Percentiles rank a stretch among this genome's conserved stretches.
These are phyloP conservation scores for Anagyrus pseudococci DNA, from an alignment of 2,888 invertebrate genomes.

Conservation along the genomic window DNA sequence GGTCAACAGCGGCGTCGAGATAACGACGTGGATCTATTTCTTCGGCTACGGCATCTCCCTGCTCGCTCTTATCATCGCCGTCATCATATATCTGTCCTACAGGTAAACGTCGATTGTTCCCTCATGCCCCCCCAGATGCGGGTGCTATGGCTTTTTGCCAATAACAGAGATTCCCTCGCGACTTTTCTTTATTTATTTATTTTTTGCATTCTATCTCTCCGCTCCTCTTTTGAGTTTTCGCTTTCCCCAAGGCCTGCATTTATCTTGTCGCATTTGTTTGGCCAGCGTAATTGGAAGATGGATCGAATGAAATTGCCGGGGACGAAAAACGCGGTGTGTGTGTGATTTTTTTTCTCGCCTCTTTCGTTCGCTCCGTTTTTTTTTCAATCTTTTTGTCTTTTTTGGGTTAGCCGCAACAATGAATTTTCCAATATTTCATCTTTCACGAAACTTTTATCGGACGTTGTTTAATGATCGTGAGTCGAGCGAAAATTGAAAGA, in stretches of 20 bases:
- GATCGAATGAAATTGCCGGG: no score
- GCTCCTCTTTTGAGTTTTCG: neutral
- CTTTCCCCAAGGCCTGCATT: neutral
- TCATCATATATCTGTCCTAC: constrained; percentile 87
- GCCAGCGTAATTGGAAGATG: neutral
- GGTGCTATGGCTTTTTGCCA: no score
- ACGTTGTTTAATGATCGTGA: no score
- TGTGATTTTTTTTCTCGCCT: no score
- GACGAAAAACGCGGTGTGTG: no score
- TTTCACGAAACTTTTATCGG: no score
- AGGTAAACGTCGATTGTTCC: constrained; percentile 68
- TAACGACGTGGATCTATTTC: constrained; percentile 81
- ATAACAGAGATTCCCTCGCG: neutral
- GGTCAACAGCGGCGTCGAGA: constrained; percentile 68
- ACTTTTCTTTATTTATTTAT: neutral
- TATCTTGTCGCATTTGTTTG: neutral
- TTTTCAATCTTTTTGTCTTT: no score
- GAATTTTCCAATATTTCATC: neutral
- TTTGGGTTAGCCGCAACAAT: no score
- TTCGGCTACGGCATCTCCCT: constrained; percentile 85
- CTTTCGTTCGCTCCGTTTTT: no score
- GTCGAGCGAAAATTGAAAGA: no score
- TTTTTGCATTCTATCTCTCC: neutral
- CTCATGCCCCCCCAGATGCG: no score
- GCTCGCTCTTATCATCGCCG: constrained; percentile 80